phyloP scores from a whole-genome alignment of 2,888 invertebrate genomes.

The Drosophila kuntzei region DNA sequence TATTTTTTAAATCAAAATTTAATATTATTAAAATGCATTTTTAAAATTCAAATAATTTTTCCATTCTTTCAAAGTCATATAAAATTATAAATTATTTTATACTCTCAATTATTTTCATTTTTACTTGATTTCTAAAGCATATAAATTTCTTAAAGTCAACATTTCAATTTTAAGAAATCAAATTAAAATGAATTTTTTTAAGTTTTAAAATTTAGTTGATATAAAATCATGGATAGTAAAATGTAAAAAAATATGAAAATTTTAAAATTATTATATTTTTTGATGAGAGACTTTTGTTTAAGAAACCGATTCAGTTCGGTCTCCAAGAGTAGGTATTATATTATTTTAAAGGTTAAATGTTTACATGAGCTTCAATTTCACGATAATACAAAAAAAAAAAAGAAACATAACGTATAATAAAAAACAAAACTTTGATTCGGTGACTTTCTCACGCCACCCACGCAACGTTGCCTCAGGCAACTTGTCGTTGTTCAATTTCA shows the following conservation, averaged over 20 bases:
- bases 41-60: no score
- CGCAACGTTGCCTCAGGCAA: constrained; percentile 29
- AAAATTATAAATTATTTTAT: no score
- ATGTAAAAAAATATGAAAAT: background rate
- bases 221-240: background rate
- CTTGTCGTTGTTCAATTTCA: constrained; percentile 32
- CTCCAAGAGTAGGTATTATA: background rate
- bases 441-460: constrained; percentile 72
- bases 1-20: no score
- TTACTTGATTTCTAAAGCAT: background rate
- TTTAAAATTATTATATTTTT: background rate
- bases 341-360: background rate
- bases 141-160: background rate
- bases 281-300: background rate
- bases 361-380: background rate
- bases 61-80: no score
- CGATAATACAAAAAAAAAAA: background rate
- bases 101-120: no score
- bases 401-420: no score
- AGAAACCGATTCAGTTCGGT: background rate
- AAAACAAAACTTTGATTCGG: constrained; percentile 5
- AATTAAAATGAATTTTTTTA: no score
- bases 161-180: background rate
- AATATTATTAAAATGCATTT: no score
- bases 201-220: no score